Evolutionary conservation across 2,888 invertebrate species (phyloP).

Genomic region (Folsomia candida): DNA sequence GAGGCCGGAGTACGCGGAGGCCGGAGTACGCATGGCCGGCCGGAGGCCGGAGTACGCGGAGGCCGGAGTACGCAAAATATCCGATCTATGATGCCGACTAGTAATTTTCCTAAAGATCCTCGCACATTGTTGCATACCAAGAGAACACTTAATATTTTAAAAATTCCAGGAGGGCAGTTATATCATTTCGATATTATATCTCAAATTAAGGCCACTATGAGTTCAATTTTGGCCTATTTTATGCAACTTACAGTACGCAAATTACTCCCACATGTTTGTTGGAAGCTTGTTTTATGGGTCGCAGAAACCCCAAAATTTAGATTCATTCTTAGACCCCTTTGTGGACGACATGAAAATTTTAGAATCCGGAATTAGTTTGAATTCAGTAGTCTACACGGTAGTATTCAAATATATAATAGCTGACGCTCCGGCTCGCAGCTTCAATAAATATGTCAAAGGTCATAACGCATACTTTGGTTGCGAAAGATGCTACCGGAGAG

Average conservation of each 20-base stretch:
- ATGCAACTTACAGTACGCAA: neutral
- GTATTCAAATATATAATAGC: too few relatives aligned
- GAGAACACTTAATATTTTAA: neutral
- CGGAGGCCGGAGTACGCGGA: too few relatives aligned
- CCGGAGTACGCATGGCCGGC: too few relatives aligned
- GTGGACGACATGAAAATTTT: neutral
- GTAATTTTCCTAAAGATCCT: conserved; percentile 9
- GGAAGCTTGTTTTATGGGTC: neutral
- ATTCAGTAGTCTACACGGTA: too few relatives aligned
- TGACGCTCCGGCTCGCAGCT: neutral
- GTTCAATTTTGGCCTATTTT: conserved; percentile 19
- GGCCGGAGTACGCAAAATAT: too few relatives aligned
- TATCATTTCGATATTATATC: neutral
- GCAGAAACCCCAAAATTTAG: neutral
- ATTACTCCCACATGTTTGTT: neutral
- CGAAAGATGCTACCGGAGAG: conserved; percentile 15
- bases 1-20: too few relatives aligned
- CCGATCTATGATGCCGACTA: too few relatives aligned
- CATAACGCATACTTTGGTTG: conserved; percentile 15
- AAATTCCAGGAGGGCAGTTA: neutral
- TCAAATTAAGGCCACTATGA: too few relatives aligned
- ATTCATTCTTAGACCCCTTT: neutral
- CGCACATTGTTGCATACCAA: conserved; percentile 9
- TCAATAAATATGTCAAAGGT: conserved; percentile 7
- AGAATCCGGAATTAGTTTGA: neutral